Evolutionary conservation across 2,113 vertebrate genomes (phyloP), one percentile per base, ranked within the genome.

Genomic region (Emydocephalus ijimae): DNA sequence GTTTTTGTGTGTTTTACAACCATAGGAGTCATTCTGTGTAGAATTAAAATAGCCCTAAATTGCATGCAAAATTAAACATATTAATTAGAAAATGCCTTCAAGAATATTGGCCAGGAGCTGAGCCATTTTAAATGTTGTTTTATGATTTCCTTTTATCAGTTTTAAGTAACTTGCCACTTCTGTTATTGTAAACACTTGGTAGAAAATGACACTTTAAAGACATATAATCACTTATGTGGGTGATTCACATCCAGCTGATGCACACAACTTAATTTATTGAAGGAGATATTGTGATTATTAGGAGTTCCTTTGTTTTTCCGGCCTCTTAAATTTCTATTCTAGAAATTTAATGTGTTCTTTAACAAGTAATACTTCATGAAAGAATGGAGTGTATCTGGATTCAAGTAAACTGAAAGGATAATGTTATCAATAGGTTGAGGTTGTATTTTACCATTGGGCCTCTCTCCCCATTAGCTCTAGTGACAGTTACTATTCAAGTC

Each of bases 101-200:
- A 94, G 85, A 93, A 88, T 34, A 89, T 95, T 92, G 92, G 43
- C 54, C 89, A 87, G 15, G 8, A 89, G 1, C 1, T 5, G 86
- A 50, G 56, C 91, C 94, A 90, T 91, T 94, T 88, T 94, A 91
- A 89, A 92, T 91, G 85, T 3, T 8, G 57, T 93, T 95, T 57
- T 52, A 61, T 91, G 24, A 24, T 34, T 94, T 50, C 3, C n/a
- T 95, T 2, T 91, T 93, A 93, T 91, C 96, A 93, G 3, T 81
- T 95, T 93, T 54, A 92, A 11, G 95, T 94, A 91, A 93, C 74
- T 54, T 6, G 29, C 90, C 87, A 89, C 93, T 20, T 69, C 9
- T 24, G 23, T 94, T 59, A 56, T 20, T 45, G 29, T 59, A 93
- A 91, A 91, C n/a, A 45, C 85, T 89, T 91, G 61, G 21, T 91